Evolutionary conservation across 2,888 invertebrate genomes (phyloP).

Genomic region (Coelinius sp.): DNA sequence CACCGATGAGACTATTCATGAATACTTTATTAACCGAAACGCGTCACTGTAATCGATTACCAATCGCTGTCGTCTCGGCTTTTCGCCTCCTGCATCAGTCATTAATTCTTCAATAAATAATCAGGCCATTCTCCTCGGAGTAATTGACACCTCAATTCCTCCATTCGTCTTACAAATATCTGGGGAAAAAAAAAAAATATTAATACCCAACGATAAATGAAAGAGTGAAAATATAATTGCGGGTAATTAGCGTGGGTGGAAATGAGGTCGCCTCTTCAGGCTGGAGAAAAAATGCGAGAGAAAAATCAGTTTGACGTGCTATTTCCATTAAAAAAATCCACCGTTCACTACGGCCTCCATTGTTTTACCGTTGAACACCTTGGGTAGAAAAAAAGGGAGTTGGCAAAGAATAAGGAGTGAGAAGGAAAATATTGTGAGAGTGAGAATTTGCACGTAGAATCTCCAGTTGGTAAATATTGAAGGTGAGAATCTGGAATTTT

Average conservation of each 20-base stretch:
- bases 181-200: neutral
- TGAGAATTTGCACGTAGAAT: too few species aligned
- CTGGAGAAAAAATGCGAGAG: neutral
- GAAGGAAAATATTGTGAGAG: too few species aligned
- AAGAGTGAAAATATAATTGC: conserved; percentile 3
- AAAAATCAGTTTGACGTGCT: neutral
- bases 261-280: neutral
- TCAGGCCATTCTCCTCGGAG: neutral
- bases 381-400: too few species aligned
- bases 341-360: neutral
- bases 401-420: too few species aligned
- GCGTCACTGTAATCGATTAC: conserved; percentile 26
- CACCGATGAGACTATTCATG: neutral
- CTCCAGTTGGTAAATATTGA: too few species aligned
- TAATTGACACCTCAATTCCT: conserved; percentile 3
- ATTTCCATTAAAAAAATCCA: conserved; percentile 9
- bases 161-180: neutral
- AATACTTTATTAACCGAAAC: neutral
- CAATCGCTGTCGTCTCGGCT: conserved; percentile 13
- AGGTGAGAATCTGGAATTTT: too few species aligned
- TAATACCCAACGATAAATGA: neutral
- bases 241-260: neutral
- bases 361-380: neutral
- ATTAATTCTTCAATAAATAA: conserved; percentile 3
- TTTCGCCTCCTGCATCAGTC: neutral